Percentiles rank a stretch among this genome's conserved stretches.
phyloP scores from a whole-genome alignment of 2,113 vertebrate species.

The Eubucco bourcierii region DNA sequence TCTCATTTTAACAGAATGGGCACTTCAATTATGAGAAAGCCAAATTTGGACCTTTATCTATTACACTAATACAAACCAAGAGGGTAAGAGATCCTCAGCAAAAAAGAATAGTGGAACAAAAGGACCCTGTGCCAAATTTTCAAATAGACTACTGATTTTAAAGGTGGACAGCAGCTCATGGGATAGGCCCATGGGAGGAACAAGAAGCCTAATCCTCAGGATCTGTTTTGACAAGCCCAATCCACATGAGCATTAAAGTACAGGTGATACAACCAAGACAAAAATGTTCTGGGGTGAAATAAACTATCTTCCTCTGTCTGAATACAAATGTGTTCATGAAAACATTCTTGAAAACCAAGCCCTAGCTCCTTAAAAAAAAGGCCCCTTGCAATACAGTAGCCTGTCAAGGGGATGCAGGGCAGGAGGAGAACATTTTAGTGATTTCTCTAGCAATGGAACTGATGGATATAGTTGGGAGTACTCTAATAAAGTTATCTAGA shows the following conservation, averaged over 20 bases:
- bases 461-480: not conserved
- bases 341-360: not conserved
- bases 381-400: not conserved
- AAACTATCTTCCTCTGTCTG: not conserved
- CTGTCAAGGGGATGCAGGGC: not conserved
- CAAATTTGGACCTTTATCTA: rapidly evolving
- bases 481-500: not conserved
- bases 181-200: not conserved
- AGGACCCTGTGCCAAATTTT: not conserved
- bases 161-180: not conserved
- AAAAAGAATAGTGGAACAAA: not conserved
- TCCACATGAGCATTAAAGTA: not conserved
- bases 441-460: not conserved
- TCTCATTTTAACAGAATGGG: not conserved
- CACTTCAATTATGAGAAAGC: not conserved
- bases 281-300: not conserved
- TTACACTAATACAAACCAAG: not conserved
- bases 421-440: not conserved
- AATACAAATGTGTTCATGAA: not conserved
- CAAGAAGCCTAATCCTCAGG: not conserved
- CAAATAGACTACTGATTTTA: not conserved
- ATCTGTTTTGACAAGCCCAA: not conserved
- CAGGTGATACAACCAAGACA: not conserved
- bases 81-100: not conserved
- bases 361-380: not conserved